Evolutionary conservation across 2,797 vertebrate species (phyloP).

Genomic region (Microchirus variegatus): DNA sequence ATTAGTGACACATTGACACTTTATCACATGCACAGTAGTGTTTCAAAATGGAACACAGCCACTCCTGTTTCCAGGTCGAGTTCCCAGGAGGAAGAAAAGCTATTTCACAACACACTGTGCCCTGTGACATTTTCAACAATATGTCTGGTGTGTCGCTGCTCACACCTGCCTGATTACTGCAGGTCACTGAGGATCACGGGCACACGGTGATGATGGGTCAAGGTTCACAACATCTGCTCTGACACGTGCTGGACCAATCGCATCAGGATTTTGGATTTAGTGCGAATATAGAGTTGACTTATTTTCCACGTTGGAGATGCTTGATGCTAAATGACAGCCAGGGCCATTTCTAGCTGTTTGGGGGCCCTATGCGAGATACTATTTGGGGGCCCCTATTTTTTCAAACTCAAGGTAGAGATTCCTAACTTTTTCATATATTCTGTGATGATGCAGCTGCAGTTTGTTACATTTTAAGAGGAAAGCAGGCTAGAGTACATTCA

Average conservation of each 20-base stretch:
- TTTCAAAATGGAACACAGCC: background rate
- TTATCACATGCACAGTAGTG: too few relatives aligned
- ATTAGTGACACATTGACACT: too few relatives aligned
- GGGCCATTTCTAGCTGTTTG: too few relatives aligned
- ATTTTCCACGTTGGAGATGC: background rate
- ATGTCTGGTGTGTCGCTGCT: background rate
- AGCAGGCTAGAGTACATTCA: too few relatives aligned
- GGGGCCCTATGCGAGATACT: too few relatives aligned
- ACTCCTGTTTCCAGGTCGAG: background rate
- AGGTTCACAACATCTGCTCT: background rate
- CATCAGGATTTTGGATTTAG: background rate
- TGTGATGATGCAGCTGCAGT: too few relatives aligned
- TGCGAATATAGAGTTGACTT: background rate
- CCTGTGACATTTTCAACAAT: background rate
- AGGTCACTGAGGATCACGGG: too few relatives aligned
- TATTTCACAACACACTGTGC: background rate
- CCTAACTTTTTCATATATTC: too few relatives aligned
- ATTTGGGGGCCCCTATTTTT: too few relatives aligned
- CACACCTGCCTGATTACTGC: background rate
- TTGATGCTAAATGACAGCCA: background rate
- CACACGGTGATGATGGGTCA: background rate
- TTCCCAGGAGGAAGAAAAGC: too few relatives aligned
- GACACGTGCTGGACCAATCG: background rate
- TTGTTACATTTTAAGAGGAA: too few relatives aligned
- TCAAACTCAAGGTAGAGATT: too few relatives aligned